Base-by-base conservation (phyloP, 2,113 vertebrate species). In the Columba livia region DNA sequence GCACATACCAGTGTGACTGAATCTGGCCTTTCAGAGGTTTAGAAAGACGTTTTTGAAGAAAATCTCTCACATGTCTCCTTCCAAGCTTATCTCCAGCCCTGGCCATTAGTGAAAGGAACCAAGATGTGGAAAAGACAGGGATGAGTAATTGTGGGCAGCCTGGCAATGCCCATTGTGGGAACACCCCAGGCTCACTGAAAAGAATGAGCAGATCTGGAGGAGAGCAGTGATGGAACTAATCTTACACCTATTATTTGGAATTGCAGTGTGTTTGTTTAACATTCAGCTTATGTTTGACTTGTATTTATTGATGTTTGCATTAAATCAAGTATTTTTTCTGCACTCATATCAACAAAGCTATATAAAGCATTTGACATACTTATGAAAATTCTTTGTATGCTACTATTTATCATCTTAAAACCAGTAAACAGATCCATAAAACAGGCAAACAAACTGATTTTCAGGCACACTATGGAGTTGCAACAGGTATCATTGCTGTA, bases 241-340 rank as follows among this genome's bases (percentile, higher is more conserved):
- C 69, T 85, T 6, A 0, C 28, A 34, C 72, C 83, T 84, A 2
- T 51, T 26, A 51, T 84, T 74, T 74, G 73, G 70, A 91, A 60
- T 38, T 87, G 32, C 28, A 79, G 60, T 77, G 44, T 5, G 1
- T 83, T 85, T 93, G 61, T 92, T 95, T 82, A 92, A 60, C 9
- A n/a, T 87, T 85, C 70, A 69, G 58, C n/a, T 81, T 94, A 32
- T 87, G 84, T 87, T 94, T 95, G 54, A 54, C 74, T 96, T 81
- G 24, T 58, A 47, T 92, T 80, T 95, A 89, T 85, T 96, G 84
- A 87, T 85, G 78, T 91, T 95, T 91, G 32, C 58, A 54, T 87
- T 91, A 92, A 91, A 91, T 72, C 10, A 36, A 73, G 40, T 58
- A 9, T n/a, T 89, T 91, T 92, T 93, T 77, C 51, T 79, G n/a